These are phyloP conservation scores for Epinotia demarniana DNA, from an alignment of 2,888 invertebrate genomes.

Conservation along the genomic window DNA sequence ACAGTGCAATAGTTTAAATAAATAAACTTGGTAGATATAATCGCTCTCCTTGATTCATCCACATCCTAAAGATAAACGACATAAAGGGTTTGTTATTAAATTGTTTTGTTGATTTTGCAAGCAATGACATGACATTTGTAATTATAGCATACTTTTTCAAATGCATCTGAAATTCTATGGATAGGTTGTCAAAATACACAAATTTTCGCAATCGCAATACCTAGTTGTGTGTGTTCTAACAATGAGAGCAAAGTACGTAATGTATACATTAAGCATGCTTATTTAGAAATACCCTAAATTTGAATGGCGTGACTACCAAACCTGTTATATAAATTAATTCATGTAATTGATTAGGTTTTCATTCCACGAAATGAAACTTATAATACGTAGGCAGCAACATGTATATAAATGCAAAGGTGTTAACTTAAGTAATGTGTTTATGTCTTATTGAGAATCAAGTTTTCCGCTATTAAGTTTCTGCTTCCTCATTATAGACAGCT, in stretches of 20 bases:
- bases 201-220: not conserved
- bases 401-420: conserved; percentile 15
- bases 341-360: not conserved
- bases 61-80: not conserved
- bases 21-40: not conserved
- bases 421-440: conserved; percentile 24
- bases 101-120: not conserved
- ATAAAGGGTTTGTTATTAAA: not conserved
- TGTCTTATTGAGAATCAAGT: conserved; percentile 5
- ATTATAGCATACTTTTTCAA: too few relatives aligned
- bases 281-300: not conserved
- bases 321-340: conserved; percentile 10
- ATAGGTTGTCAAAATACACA: too few relatives aligned
- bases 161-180: too few relatives aligned
- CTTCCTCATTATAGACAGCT: conserved; percentile 15
- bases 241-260: not conserved
- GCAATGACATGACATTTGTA: not conserved
- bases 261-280: too few relatives aligned
- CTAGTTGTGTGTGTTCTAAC: not conserved
- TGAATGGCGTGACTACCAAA: conserved; percentile 9
- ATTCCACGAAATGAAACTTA: conserved; percentile 10
- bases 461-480: conserved; percentile 17
- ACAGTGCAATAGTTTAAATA: too few relatives aligned
- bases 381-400: conserved; percentile 13
- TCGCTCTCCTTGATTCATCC: not conserved